Evolutionary conservation across 2,888 invertebrate species (phyloP).

Genomic region (Craniophora ligustri): DNA sequence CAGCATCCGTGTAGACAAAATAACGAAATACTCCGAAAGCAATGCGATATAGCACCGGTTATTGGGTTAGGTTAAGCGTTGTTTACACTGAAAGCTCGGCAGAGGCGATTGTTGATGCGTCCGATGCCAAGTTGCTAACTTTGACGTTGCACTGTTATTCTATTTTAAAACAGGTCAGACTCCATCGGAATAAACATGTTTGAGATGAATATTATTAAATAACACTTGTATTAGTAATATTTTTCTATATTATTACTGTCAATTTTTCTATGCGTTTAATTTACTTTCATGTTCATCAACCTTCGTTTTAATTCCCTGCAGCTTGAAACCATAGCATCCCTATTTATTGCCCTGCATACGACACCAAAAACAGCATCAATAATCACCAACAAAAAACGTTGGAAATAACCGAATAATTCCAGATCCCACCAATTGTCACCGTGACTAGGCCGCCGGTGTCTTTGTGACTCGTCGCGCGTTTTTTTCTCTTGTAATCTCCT

Average conservation of each 20-base stretch:
- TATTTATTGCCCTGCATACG: conserved; percentile 62
- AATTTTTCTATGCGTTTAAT: not conserved
- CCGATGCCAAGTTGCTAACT: conserved; percentile 79
- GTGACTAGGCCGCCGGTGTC: conserved; percentile 82
- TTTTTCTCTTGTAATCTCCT: conserved; percentile 84
- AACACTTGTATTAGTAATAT: not conserved
- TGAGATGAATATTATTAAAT: conserved; percentile 15
- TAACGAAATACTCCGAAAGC: conserved; percentile 87
- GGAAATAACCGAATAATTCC: conserved; percentile 80
- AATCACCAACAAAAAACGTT: conserved; percentile 69
- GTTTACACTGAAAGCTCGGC: conserved; percentile 78
- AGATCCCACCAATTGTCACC: conserved; percentile 84
- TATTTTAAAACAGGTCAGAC: conserved; percentile 64
- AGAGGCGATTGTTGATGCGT: conserved; percentile 84
- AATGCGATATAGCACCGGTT: conserved; percentile 83
- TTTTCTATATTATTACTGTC: conserved; percentile 1
- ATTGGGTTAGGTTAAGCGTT: conserved; percentile 87
- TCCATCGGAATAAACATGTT: conserved; percentile 15
- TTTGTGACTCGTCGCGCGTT: conserved; percentile 71
- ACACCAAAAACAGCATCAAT: conserved; percentile 66
- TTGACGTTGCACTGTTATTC: conserved; percentile 73
- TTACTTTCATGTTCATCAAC: conserved; percentile 5
- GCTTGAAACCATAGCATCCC: conserved; percentile 37
- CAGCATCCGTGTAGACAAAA: conserved; percentile 88
- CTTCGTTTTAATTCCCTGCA: conserved; percentile 8